These are phyloP conservation scores for Gymnoscopelus microlampas DNA, from an alignment of 2,797 vertebrate species.

Conservation along the genomic window DNA sequence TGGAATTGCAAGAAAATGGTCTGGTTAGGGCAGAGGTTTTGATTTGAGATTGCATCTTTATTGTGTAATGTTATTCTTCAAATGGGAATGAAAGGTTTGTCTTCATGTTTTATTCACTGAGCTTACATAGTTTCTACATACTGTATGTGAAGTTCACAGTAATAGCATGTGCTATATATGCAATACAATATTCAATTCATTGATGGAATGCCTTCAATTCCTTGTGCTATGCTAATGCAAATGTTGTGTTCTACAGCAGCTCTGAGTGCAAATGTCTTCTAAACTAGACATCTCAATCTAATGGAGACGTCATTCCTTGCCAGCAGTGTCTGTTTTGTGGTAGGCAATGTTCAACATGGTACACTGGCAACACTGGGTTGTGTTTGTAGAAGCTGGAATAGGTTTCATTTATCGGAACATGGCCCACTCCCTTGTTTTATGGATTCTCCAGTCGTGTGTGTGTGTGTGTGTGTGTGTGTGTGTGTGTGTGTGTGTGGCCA, in stretches of 20 bases:
- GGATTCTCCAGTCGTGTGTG: conserved; percentile 46
- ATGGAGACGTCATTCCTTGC: too few relatives aligned
- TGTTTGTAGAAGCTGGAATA: conserved; percentile 21
- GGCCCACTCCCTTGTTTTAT: conserved; percentile 45
- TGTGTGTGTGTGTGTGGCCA: conserved; percentile 39
- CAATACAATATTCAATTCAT: background rate
- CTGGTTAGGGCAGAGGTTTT: too few relatives aligned
- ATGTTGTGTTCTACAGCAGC: background rate
- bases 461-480: conserved; percentile 61
- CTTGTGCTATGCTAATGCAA: background rate
- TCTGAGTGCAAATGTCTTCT: background rate
- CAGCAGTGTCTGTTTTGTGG: background rate
- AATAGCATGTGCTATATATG: too few relatives aligned
- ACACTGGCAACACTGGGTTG: conserved; percentile 15
- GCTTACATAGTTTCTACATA: too few relatives aligned
- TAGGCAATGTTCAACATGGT: conserved; percentile 21
- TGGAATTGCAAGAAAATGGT: too few relatives aligned
- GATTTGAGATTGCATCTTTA: background rate
- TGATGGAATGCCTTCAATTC: background rate
- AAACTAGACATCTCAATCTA: too few relatives aligned
- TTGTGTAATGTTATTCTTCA: background rate
- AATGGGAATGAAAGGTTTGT: background rate
- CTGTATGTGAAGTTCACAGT: too few relatives aligned
- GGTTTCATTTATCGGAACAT: conserved; percentile 21
- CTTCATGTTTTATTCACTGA: too few relatives aligned